These are phyloP conservation scores for Mormyrus proboscirostris DNA, from an alignment of 2,797 vertebrate species.

Conservation along the genomic window DNA sequence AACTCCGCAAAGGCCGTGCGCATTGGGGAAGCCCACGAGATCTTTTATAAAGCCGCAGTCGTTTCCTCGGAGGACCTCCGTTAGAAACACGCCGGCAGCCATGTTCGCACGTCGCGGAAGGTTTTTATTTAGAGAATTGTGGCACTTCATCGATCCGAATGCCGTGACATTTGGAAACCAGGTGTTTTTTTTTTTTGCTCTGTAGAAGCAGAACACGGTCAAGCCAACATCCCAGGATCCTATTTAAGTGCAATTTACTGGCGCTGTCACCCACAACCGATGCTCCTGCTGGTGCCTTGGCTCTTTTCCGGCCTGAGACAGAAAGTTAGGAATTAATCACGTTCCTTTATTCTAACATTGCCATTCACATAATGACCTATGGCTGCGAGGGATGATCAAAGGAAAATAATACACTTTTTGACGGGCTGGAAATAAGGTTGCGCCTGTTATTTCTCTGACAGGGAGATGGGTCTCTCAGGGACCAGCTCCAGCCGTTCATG, in stretches of 20 bases:
- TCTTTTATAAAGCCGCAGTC: not conserved
- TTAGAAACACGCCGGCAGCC: not conserved
- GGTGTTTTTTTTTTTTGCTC: not conserved
- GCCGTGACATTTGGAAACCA: not conserved
- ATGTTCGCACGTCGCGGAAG: not conserved
- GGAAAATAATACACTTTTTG: conserved; percentile 3
- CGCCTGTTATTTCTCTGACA: not conserved
- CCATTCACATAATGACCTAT: conserved; percentile 14
- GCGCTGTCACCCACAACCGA: not conserved
- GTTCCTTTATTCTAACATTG: conserved; percentile 12
- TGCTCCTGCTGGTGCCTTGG: not conserved
- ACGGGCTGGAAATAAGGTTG: not conserved
- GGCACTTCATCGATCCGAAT: not conserved
- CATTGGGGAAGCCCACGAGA: not conserved
- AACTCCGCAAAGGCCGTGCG: not conserved
- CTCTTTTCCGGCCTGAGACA: not conserved
- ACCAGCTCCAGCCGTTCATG: not conserved
- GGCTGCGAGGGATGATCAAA: conserved; percentile 4
- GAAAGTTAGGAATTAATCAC: not conserved
- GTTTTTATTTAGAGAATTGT: conserved; percentile 9
- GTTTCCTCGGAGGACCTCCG: not conserved
- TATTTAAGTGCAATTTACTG: not conserved
- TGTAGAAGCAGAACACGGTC: not conserved
- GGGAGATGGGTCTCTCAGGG: not conserved
- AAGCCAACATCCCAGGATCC: not conserved